Conservation (phyloP, 1,140 invertebrate genomes). For the Bombus picipes region DNA sequence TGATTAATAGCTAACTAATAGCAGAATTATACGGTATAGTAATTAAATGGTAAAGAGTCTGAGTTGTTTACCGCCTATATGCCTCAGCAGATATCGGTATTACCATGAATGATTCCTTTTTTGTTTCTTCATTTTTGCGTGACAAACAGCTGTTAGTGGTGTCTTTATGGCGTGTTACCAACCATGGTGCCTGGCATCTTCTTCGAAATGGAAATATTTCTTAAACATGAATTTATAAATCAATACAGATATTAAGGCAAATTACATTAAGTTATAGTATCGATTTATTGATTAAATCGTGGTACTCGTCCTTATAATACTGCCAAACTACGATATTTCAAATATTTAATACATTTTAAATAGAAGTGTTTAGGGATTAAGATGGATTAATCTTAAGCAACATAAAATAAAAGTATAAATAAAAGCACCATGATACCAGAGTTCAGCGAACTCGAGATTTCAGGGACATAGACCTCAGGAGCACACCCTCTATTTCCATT, state of each 20-base stretch:
- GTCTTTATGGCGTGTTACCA: background rate
- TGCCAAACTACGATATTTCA: background rate
- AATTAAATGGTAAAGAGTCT: background rate
- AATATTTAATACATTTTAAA: background rate
- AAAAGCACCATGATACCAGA: background rate
- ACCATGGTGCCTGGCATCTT: no score
- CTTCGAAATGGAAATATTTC: background rate
- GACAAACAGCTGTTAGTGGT: background rate
- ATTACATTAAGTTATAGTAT: background rate
- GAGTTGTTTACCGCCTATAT: background rate
- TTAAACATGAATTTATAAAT: background rate
- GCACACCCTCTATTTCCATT: slow-evolving; percentile 31
- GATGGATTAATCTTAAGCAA: no score
- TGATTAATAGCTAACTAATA: background rate
- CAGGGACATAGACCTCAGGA: background rate
- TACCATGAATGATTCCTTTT: no score
- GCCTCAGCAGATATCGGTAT: no score
- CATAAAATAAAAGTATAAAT: background rate
- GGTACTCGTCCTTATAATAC: background rate
- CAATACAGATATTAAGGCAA: background rate
- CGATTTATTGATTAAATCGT: background rate
- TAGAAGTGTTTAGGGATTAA: background rate
- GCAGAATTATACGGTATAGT: background rate
- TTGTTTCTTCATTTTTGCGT: background rate
- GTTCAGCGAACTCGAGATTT: background rate